These are phyloP conservation scores for Magallana gigas DNA, from an alignment of 1,140 invertebrate species.

Conservation along the genomic window DNA sequence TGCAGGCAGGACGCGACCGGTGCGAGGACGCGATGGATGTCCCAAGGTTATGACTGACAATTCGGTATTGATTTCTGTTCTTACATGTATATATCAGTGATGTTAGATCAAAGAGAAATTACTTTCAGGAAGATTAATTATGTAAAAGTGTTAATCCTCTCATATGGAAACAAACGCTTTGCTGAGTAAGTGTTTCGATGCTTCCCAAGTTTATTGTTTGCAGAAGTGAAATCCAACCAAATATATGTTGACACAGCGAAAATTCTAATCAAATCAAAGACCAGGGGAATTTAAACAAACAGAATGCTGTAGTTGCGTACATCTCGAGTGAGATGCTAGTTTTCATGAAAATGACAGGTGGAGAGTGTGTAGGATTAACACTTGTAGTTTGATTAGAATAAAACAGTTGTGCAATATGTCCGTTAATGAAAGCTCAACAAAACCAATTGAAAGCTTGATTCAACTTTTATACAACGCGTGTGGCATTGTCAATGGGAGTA, in stretches of 20 bases:
- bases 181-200: conserved; percentile 4
- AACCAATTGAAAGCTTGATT: conserved; percentile 34
- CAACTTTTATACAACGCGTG: conserved; percentile 12
- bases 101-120: conserved; percentile 15
- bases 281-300: conserved; percentile 32
- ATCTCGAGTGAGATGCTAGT: not conserved
- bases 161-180: not conserved
- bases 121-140: conserved; percentile 28
- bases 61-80: conserved; percentile 17
- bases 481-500: conserved; percentile 12
- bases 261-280: conserved; percentile 20
- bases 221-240: conserved; percentile 14
- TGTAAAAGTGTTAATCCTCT: conserved; percentile 31
- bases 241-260: conserved; percentile 16
- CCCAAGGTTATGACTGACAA: not conserved
- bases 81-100: conserved; percentile 15
- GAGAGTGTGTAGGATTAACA: not conserved
- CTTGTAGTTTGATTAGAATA: not conserved
- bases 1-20: not conserved
- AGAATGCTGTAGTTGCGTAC: not conserved
- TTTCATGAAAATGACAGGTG: not conserved
- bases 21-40: not conserved
- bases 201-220: conserved; percentile 16
- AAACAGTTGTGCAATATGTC: conserved; percentile 8
- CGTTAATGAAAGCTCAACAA: conserved; percentile 6